phyloP scores from a whole-genome alignment of 2,113 vertebrate species.

The Barbus barbus region DNA sequence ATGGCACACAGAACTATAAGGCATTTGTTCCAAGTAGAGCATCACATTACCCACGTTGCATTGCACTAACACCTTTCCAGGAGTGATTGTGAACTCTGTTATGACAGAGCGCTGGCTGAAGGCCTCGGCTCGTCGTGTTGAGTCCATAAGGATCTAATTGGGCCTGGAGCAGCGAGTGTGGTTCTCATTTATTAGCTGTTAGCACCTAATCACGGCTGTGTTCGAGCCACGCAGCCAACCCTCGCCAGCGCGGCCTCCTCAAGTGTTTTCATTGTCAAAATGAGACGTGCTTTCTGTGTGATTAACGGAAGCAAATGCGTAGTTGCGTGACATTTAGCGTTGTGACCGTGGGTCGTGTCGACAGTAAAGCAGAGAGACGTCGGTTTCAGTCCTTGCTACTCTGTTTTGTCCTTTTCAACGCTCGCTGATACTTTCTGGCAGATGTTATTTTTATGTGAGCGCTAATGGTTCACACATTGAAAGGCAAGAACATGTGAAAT shows the following conservation, averaged over 20 bases:
- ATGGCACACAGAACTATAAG: neutral
- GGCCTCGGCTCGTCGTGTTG: slow-evolving; percentile 49
- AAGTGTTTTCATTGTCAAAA: slow-evolving; percentile 66
- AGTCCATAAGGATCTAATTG: slow-evolving; percentile 74
- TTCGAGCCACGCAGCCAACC: too few species aligned
- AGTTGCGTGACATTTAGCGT: neutral
- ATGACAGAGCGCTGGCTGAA: slow-evolving; percentile 2
- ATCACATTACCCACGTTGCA: slow-evolving; percentile 38
- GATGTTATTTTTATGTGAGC: neutral
- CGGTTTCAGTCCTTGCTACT: neutral
- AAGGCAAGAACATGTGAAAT: neutral
- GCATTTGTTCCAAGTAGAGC: neutral
- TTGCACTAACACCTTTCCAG: slow-evolving; percentile 54
- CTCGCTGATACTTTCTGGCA: slow-evolving; percentile 5
- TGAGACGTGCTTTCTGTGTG: slow-evolving; percentile 70
- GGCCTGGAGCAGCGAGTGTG: slow-evolving; percentile 55
- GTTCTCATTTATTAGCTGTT: slow-evolving; percentile 78
- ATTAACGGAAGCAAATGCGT: slow-evolving; percentile 64
- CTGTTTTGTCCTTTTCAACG: neutral
- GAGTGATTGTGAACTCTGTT: slow-evolving; percentile 54
- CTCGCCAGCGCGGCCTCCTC: too few species aligned
- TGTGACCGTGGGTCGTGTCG: neutral
- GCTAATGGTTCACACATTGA: neutral
- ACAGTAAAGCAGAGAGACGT: slow-evolving; percentile 10
- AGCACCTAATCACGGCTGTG: slow-evolving; percentile 70